A percentile compares a stretch with the other conserved stretches of the same genome.
These are phyloP conservation scores for Pimpla rufipes DNA, from an alignment of 2,888 invertebrate genomes.

Conservation along the genomic window DNA sequence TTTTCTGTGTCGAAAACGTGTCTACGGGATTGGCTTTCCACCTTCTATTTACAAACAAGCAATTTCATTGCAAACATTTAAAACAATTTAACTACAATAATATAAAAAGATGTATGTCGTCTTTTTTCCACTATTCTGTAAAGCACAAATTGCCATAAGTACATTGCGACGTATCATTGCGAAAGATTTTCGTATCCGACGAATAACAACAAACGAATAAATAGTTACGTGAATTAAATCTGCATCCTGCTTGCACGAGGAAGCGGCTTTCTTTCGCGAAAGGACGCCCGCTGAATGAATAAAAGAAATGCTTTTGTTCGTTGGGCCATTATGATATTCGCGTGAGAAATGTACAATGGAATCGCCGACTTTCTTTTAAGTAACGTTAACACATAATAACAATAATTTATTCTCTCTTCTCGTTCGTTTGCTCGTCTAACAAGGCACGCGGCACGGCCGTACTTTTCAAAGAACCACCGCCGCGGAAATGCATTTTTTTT, in stretches of 20 bases:
- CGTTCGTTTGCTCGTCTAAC: background rate
- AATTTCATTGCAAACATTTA: slow-evolving; percentile 21
- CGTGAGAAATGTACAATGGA: slow-evolving; percentile 63
- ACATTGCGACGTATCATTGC: slow-evolving; percentile 31
- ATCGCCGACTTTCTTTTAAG: slow-evolving; percentile 49
- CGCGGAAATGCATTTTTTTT: background rate
- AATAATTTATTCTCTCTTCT: slow-evolving; percentile 45
- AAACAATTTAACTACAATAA: slow-evolving; percentile 34
- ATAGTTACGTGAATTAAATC: slow-evolving; percentile 22
- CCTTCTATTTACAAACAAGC: slow-evolving; percentile 58
- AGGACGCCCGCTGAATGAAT: slow-evolving; percentile 22
- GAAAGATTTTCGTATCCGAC: slow-evolving; percentile 10
- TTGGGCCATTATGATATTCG: slow-evolving; percentile 21
- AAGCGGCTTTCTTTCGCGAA: slow-evolving; percentile 23
- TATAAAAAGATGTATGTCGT: slow-evolving; percentile 1
- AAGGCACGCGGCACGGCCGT: background rate
- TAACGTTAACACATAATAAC: slow-evolving; percentile 44
- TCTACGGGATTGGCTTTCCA: slow-evolving; percentile 19
- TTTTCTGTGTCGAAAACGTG: slow-evolving; percentile 26
- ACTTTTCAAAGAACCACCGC: slow-evolving; percentile 14
- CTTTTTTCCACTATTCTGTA: slow-evolving; percentile 18
- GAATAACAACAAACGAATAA: slow-evolving; percentile 53
- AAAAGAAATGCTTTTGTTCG: slow-evolving; percentile 43
- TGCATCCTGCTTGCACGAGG: slow-evolving; percentile 11
- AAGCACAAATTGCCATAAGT: slow-evolving; percentile 53